Evolutionary conservation across 1,140 invertebrate species (phyloP).

Genomic region (Sycophaga agraensis): DNA sequence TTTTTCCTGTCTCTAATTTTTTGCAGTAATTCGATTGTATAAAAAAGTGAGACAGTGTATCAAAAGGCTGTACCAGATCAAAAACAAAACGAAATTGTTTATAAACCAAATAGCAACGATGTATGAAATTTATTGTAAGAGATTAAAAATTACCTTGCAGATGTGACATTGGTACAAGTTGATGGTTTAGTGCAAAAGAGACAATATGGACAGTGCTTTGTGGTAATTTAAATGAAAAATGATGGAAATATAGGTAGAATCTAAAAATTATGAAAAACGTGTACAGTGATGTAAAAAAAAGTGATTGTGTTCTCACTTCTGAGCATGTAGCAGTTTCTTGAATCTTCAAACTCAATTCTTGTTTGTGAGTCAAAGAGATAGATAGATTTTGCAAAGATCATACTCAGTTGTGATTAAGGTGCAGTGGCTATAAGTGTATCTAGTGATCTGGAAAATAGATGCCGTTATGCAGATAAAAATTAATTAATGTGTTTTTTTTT

Average conservation of each 20-base stretch:
- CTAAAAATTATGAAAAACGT: slow-evolving; percentile 41
- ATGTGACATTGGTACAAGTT: slow-evolving; percentile 20
- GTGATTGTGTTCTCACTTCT: slow-evolving; percentile 54
- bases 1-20: slow-evolving; percentile 3
- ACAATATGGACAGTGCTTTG: slow-evolving; percentile 46
- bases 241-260: slow-evolving; percentile 26
- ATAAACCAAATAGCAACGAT: not conserved
- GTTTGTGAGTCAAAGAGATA: slow-evolving; percentile 25
- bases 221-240: slow-evolving; percentile 39
- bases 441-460: slow-evolving; percentile 55
- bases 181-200: slow-evolving; percentile 29
- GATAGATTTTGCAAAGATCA: slow-evolving; percentile 26
- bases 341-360: slow-evolving; percentile 31
- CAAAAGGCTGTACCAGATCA: slow-evolving; percentile 1
- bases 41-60: slow-evolving; percentile 17
- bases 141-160: slow-evolving; percentile 17
- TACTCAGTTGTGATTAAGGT: slow-evolving; percentile 47
- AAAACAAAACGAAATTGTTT: slow-evolving; percentile 19
- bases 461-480: slow-evolving; percentile 50
- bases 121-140: not conserved
- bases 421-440: slow-evolving; percentile 51
- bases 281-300: slow-evolving; percentile 56
- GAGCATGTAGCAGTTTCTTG: slow-evolving; percentile 36
- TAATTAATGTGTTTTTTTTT: slow-evolving; percentile 47
- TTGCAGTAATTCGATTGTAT: not conserved